phyloP scores from a whole-genome alignment of 2,797 vertebrate species.

The Hybognathus amarus region DNA sequence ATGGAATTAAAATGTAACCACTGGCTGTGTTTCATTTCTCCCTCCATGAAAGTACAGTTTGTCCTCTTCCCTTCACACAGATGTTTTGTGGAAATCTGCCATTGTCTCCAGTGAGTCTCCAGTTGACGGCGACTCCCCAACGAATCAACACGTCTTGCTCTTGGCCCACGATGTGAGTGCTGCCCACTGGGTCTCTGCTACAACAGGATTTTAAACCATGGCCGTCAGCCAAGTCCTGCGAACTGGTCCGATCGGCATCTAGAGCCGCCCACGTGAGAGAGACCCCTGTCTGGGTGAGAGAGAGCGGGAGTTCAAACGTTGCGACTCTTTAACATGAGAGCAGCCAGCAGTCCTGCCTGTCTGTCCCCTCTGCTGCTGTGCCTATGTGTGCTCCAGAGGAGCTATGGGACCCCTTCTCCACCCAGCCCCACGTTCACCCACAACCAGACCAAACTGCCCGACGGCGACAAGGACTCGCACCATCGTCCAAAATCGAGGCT shows the following conservation, averaged over 20 bases:
- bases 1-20: conserved; percentile 7
- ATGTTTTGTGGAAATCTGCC: conserved; percentile 53
- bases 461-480: conserved; percentile 86
- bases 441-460: conserved; percentile 84
- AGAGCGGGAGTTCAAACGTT: conserved; percentile 54
- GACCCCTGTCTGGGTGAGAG: conserved; percentile 46
- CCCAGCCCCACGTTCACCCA: conserved; percentile 75
- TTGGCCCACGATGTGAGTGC: conserved; percentile 53
- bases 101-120: conserved; percentile 54
- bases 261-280: conserved; percentile 53
- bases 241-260: conserved; percentile 71
- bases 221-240: conserved; percentile 72
- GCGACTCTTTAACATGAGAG: conserved; percentile 87
- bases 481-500: conserved; percentile 90
- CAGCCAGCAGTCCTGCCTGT: conserved; percentile 81
- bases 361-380: conserved; percentile 84
- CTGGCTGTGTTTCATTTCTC: conserved; percentile 15
- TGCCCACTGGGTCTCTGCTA: conserved; percentile 1
- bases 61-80: conserved; percentile 46
- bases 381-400: conserved; percentile 88
- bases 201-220: conserved; percentile 73
- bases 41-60: conserved; percentile 32
- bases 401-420: conserved; percentile 75
- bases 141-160: conserved; percentile 54
- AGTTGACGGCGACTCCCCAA: conserved; percentile 62